A percentile compares a stretch with the other conserved stretches of the same genome.
Evolutionary conservation across 2,888 invertebrate genomes (phyloP).

Genomic region (Melikaiella ostensackeni): DNA sequence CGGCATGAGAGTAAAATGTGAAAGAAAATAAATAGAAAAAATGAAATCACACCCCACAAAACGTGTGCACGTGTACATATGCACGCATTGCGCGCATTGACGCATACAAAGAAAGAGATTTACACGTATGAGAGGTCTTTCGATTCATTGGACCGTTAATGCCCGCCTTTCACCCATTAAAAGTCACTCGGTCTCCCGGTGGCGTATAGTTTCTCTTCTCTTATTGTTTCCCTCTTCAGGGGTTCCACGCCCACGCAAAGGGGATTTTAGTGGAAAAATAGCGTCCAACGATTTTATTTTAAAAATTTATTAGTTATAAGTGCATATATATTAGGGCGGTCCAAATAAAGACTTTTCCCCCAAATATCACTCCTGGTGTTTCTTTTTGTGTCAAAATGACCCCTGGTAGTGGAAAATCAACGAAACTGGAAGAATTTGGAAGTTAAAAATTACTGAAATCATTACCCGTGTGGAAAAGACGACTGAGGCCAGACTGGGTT

Average conservation of each 20-base stretch:
- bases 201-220: constrained; percentile 58
- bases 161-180: constrained; percentile 67
- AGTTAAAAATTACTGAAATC: no score
- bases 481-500: no score
- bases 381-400: no score
- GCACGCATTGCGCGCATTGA: not conserved
- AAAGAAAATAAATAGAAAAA: constrained; percentile 5
- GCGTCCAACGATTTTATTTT: no score
- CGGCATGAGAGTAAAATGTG: not conserved
- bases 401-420: no score
- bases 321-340: no score
- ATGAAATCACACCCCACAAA: constrained; percentile 28
- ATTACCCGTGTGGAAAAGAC: no score
- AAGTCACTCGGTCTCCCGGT: constrained; percentile 63
- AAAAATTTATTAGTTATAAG: no score
- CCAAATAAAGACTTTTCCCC: no score
- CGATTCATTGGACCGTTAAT: constrained; percentile 67
- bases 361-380: no score
- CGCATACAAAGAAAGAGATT: constrained; percentile 42
- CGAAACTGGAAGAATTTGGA: no score
- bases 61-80: not conserved
- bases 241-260: constrained; percentile 62
- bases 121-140: constrained; percentile 62
- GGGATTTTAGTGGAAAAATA: constrained; percentile 25
- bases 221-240: constrained; percentile 56